phyloP scores from a whole-genome alignment of 1,140 invertebrate species.

The Ruditapes philippinarum region DNA sequence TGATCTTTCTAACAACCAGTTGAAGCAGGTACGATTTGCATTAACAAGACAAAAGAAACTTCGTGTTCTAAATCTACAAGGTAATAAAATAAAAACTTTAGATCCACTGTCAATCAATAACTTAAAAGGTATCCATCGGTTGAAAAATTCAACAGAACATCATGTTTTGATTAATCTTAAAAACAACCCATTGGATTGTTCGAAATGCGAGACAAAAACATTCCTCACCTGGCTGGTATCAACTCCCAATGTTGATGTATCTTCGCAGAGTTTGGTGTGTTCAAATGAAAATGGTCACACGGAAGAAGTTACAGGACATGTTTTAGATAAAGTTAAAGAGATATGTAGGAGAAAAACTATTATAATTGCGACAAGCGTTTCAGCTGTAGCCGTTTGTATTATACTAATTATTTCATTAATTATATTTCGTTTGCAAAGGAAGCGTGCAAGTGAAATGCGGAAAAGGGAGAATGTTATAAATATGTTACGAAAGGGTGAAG shows the following conservation, averaged over 20 bases:
- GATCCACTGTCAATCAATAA: not conserved
- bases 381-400: not conserved
- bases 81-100: not conserved
- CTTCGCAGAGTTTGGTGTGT: not conserved
- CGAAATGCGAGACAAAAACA: not conserved
- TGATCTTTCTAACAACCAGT: not conserved
- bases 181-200: not conserved
- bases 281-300: not conserved
- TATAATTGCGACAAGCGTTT: not conserved
- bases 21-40: not conserved
- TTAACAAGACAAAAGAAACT: not conserved
- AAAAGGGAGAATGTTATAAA: not conserved
- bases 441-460: not conserved
- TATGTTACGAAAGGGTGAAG: not conserved
- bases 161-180: not conserved
- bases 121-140: not conserved
- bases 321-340: not conserved
- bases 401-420: not conserved
- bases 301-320: not conserved
- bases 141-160: not conserved
- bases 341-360: conserved; percentile 11
- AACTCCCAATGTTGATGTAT: not conserved
- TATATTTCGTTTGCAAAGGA: not conserved
- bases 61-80: not conserved
- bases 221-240: not conserved